Evolutionary conservation across 2,113 vertebrate species (phyloP), one percentile per base, ranked within the genome.

Genomic region (Dicentrarchus labrax): DNA sequence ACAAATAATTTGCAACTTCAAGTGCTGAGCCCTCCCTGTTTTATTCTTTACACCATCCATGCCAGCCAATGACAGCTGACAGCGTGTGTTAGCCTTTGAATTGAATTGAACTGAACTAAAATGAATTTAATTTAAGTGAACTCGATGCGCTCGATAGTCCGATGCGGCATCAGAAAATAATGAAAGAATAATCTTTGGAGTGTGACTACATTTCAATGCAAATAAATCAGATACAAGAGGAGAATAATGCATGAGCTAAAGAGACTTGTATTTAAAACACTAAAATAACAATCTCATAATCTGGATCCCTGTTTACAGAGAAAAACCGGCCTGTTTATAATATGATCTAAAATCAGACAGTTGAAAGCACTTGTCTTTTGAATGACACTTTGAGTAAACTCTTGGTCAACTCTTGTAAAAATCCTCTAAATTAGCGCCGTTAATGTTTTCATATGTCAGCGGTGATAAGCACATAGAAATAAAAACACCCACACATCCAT

Each of bases 401-500:
- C 76, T 54, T 54, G 69, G 69, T 53, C 82, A 67, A 21, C 62
- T 64, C 59, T 50, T 65, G 19, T 24, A 39, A 72, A 87, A 80
- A 39, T n/a, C 24, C 48, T 74, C 78, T 64, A 64, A 87, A 85
- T 84, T 56, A 80, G 48, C 45, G 22, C 64, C 1, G 22, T 64
- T 76, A 62, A 82, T 86, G 79, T 86, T 88, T 84, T 76, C 68
- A 72, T 38, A 8, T 86, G 83, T 86, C 53, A 62, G 62, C 2
- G 15, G 60, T 79, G 84, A 85, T 72, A 76, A 82, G 82, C 62
- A 76, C 17, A 17, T 3, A 53, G 17, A 60, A 64, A 83, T 72
- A 82, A 67, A 78, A 72, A 82, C 67, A 82, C 90, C 79, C 78
- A 76, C 88, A 88, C 88, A 50, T 30, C 30, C 83, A 86, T 87